Evolutionary conservation across 1,140 invertebrate species (phyloP).

Genomic region (Sipha flava): DNA sequence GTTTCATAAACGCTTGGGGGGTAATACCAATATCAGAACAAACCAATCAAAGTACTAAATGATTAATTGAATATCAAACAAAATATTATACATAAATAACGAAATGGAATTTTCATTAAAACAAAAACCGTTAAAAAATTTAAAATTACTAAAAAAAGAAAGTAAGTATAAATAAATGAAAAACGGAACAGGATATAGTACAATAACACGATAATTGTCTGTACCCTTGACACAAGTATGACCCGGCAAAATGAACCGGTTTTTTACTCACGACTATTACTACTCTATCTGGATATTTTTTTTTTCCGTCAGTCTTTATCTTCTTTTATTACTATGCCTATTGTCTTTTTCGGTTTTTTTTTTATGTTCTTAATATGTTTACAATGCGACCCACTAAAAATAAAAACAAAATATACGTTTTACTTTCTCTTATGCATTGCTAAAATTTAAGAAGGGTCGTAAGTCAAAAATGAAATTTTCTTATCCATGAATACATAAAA

Average conservation of each 20-base stretch:
- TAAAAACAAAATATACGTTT: not conserved
- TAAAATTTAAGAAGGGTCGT: not conserved
- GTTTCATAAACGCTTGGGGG: no score
- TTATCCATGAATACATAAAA: not conserved
- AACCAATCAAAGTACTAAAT: no score
- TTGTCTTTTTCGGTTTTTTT: no score
- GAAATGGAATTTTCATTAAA: no score
- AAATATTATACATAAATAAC: no score
- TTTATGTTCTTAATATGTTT: not conserved
- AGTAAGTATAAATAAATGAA: conserved; percentile 3
- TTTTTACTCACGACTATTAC: not conserved
- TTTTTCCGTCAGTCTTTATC: not conserved
- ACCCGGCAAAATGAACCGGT: conserved; percentile 31
- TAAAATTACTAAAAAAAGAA: not conserved
- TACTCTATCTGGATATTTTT: not conserved
- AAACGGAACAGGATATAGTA: conserved; percentile 31
- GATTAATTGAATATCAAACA: no score
- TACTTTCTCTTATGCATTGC: conserved; percentile 1
- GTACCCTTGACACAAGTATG: conserved; percentile 30
- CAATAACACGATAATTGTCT: conserved; percentile 8
- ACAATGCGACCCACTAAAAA: not conserved
- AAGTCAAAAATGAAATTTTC: not conserved
- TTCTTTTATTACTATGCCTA: not conserved
- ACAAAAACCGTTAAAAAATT: not conserved
- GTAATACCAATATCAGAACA: no score